Evolutionary conservation across 2,113 vertebrate species (phyloP).

Genomic region (Felis chaus): DNA sequence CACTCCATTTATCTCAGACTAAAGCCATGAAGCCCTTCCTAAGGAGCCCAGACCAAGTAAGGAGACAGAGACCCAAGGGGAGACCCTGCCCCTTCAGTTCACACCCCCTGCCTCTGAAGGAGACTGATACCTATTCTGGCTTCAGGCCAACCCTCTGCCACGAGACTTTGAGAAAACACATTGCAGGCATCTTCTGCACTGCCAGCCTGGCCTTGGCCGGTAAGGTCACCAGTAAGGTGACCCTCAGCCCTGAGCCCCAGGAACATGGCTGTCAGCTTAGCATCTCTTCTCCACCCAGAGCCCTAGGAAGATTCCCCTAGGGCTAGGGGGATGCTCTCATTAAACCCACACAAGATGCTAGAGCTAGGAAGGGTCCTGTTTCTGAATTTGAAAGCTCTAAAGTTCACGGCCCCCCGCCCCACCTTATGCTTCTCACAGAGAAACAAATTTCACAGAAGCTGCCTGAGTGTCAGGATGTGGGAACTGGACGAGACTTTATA

Average conservation of each 20-base stretch:
- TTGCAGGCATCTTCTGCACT: neutral
- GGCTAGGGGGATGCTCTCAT: neutral
- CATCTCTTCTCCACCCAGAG: neutral
- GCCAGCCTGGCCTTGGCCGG: neutral
- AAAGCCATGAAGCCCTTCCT: neutral
- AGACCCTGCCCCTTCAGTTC: neutral
- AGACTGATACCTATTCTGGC: neutral
- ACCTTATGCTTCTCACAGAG: neutral
- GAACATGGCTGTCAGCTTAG: neutral
- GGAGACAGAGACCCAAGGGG: neutral
- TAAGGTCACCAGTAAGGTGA: neutral
- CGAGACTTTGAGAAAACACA: conserved; percentile 4
- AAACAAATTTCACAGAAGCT: conserved; percentile 8
- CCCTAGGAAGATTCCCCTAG: neutral
- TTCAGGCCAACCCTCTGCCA: neutral
- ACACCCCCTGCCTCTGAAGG: neutral
- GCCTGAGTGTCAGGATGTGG: conserved; percentile 17
- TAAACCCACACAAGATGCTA: neutral
- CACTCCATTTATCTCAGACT: neutral
- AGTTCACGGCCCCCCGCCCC: neutral
- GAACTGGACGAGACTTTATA: conserved; percentile 45
- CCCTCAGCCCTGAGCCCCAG: neutral
- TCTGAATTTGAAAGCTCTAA: conserved; percentile 52
- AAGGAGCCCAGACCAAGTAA: neutral
- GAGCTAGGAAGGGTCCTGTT: conserved; percentile 18